Evolutionary conservation across 2,888 invertebrate species (phyloP), one percentile per base, ranked within the genome.

Genomic region (Hofmannophila pseudospretella): DNA sequence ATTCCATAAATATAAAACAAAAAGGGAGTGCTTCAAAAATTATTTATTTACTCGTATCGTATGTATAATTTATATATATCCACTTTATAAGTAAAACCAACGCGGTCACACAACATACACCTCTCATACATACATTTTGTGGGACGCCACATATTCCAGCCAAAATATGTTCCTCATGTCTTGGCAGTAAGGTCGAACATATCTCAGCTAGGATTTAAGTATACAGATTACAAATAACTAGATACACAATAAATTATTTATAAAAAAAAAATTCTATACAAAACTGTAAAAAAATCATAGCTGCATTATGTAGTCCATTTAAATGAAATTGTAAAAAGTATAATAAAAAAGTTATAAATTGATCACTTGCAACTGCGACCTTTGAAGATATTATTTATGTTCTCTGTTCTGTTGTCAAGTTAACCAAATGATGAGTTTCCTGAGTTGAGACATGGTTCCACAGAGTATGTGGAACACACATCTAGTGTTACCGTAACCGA

Each of bases 51-150:
- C 80, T 77, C 78, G 73, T 33, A 35, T 39, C 35, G 36, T 84
- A 82, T 82, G 80, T 84, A 85, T 85, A 84, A 81, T 4, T 4
- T 82, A 84, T 84, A 85, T 84, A 84, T 85, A 82, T 84, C 73
- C 79, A 84, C 77, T 81, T 79, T 79, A 82, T 69, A 73, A 67
- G 81, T 81, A 81, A 80, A 80, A 72, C 72, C 77, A 81, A 81
- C 69, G 68, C 66, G 73, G 77, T 61, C 85, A 82, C 82, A 84
- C 81, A 80, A 78, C 75, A 70, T 71, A 68, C 75, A 70, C 42
- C 47, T 51, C 49, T 47, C 35, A 33, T 44, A 41, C 57, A 55
- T 55, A 58, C 50, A 47, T 41, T 44, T 54, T 56, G 57, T 47
- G 62, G 61, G 60, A 67, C 60, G 54, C 50, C 50, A 44, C 44